Percentiles rank a stretch among this genome's conserved stretches.
Evolutionary conservation across 2,888 invertebrate genomes (phyloP).

Genomic region (Rhagophthalmus giganteus): DNA sequence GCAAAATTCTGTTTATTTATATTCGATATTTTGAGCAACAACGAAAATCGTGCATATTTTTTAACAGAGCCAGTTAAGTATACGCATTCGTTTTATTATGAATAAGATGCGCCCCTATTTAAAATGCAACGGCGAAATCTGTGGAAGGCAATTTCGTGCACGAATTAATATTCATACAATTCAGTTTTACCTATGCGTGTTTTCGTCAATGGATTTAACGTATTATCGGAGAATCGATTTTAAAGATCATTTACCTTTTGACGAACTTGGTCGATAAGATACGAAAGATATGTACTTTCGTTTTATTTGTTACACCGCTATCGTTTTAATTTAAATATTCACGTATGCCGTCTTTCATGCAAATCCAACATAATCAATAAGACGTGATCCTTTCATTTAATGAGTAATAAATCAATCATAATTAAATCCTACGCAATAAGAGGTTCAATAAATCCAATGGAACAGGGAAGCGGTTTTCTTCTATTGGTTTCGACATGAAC

Average conservation of each 20-base stretch:
- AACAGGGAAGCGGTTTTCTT: constrained; percentile 20
- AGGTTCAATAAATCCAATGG: constrained; percentile 19
- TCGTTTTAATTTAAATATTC: too few relatives aligned
- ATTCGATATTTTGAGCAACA: too few relatives aligned
- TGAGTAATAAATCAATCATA: constrained; percentile 26
- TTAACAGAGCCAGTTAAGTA: too few relatives aligned
- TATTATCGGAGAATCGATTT: constrained; percentile 3
- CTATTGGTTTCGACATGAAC: constrained; percentile 11
- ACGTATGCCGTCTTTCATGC: too few relatives aligned
- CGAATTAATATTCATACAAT: constrained; percentile 28
- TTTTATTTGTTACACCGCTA: too few relatives aligned
- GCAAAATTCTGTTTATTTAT: too few relatives aligned
- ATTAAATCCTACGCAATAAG: constrained; percentile 22
- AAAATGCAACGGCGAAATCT: too few relatives aligned
- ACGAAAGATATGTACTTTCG: too few relatives aligned
- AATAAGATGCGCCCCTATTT: too few relatives aligned
- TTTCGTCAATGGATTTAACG: constrained; percentile 21
- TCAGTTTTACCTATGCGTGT: constrained; percentile 26
- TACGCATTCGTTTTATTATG: too few relatives aligned
- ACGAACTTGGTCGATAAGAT: too few relatives aligned
- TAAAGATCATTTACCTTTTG: constrained; percentile 21
- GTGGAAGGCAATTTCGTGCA: constrained; percentile 9
- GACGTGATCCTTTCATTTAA: constrained; percentile 20
- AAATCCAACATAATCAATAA: constrained; percentile 22
- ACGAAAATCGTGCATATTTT: too few relatives aligned